Base-by-base conservation (phyloP, 2,797 vertebrate species). In the Anniella stebbinsi region DNA sequence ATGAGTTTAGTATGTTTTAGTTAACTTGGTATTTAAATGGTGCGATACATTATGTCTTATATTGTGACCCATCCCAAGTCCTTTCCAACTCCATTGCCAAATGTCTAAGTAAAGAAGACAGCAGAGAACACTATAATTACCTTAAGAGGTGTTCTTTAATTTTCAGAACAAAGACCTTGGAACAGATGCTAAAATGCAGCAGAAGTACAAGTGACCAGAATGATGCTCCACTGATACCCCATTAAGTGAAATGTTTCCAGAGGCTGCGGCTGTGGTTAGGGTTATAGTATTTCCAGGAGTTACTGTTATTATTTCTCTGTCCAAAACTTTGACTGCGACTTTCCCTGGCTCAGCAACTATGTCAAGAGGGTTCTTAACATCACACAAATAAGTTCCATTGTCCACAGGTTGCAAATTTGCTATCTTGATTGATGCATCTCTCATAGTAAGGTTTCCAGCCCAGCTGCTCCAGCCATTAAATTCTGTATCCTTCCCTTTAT, bases 351-450 rank as follows among this genome's bases (percentile, higher is more conserved):
- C 89, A 0, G 95, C 96, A 23, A 97, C 97, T 0, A 98, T 94
- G 85, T 98, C 98, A 0, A 98, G 98, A 0, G 98, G 98, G 89
- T 98, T 98, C 93, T 97, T 98, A 87, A 98, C 98, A 17, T 98
- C 97, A 33, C 98, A 98, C 88, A 95, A 94, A 92, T 97, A 99
- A 67, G 98, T 98, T 21, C 98, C 98, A 7, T 98, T 98, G 96
- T 98, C 98, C 3, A 87, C 96, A 92, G 98, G 98, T 90, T 98
- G 97, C 78, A 96, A 96, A 1, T 98, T 97, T 9, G 92, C 95
- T 91, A 98, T 95, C 21, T 70, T 80, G 83, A 89, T 80, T 8
- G 88, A 89, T 41, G 63, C 83, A 89, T 89, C 75, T 10, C 8
- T 85, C 28, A 2, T 25, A 41, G 7, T 45, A n/a, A 89, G n/a